Evolutionary conservation across 2,113 vertebrate genomes (phyloP).

Genomic region (Cnemophilus loriae): DNA sequence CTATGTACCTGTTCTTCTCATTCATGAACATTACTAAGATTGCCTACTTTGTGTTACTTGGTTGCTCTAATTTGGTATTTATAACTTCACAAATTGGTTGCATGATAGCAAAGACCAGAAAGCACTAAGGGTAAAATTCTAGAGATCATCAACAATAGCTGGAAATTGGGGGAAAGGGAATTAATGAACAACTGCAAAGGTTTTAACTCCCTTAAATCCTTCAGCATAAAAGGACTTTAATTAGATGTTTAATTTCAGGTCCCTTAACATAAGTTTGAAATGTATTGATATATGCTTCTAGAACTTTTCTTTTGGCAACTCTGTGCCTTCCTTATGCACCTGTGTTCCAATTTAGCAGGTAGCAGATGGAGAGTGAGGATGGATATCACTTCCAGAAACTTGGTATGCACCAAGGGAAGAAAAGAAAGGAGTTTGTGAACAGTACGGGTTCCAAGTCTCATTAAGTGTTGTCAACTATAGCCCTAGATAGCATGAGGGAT

Average conservation of each 20-base stretch:
- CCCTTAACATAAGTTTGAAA: not conserved
- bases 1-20: not conserved
- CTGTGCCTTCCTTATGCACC: not conserved
- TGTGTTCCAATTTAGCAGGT: not conserved
- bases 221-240: not conserved
- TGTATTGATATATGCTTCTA: not conserved
- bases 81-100: not conserved
- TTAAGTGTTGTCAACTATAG: not conserved
- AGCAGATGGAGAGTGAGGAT: not conserved
- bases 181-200: not conserved
- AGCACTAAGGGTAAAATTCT: not conserved
- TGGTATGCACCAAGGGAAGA: not conserved
- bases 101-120: not conserved
- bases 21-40: not conserved
- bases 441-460: not conserved
- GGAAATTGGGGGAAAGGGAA: not conserved
- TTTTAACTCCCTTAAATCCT: not conserved
- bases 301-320: not conserved
- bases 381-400: not conserved
- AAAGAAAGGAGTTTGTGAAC: not conserved
- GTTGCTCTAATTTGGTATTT: not conserved
- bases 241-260: not conserved
- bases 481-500: not conserved
- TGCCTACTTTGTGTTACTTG: not conserved
- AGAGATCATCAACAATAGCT: not conserved